Conservation (phyloP, 2,113 vertebrate species). For the Varanus komodoensis region DNA sequence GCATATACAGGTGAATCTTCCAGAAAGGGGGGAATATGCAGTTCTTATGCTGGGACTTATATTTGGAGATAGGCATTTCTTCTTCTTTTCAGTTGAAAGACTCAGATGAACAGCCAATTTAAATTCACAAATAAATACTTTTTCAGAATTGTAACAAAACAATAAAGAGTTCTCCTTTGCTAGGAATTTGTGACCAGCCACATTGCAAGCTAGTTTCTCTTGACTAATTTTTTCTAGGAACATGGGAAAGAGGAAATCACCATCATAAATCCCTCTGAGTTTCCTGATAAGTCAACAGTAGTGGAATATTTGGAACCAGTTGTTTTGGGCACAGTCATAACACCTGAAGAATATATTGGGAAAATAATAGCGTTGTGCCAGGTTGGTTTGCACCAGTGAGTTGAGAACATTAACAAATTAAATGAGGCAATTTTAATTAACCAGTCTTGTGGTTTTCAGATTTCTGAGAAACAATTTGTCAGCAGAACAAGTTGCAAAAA, state of each 20-base stretch:
- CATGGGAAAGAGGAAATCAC: constrained; percentile 87
- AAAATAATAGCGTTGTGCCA: constrained; percentile 92
- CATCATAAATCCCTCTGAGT: constrained; percentile 92
- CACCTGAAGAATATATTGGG: constrained; percentile 87
- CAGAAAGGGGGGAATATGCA: no score
- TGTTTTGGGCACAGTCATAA: constrained; percentile 91
- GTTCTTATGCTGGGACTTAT: not conserved
- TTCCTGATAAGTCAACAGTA: constrained; percentile 88
- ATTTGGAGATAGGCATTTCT: not conserved
- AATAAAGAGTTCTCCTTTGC: not conserved
- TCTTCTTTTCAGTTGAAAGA: no score
- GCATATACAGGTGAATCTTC: not conserved
- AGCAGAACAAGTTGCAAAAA: not conserved
- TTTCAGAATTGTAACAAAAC: not conserved
- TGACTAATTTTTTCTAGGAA: constrained; percentile 78
- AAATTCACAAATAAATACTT: not conserved
- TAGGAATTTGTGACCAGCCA: not conserved
- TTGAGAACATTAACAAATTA: not conserved
- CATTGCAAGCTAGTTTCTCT: constrained; percentile 7
- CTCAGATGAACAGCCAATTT: not conserved
- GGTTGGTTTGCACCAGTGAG: constrained; percentile 77
- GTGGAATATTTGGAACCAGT: constrained; percentile 92
- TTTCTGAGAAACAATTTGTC: not conserved
- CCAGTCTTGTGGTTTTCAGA: not conserved
- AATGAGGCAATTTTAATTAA: not conserved